Evolutionary conservation across 2,888 invertebrate species (phyloP).

Genomic region (Morinoia aosen): DNA sequence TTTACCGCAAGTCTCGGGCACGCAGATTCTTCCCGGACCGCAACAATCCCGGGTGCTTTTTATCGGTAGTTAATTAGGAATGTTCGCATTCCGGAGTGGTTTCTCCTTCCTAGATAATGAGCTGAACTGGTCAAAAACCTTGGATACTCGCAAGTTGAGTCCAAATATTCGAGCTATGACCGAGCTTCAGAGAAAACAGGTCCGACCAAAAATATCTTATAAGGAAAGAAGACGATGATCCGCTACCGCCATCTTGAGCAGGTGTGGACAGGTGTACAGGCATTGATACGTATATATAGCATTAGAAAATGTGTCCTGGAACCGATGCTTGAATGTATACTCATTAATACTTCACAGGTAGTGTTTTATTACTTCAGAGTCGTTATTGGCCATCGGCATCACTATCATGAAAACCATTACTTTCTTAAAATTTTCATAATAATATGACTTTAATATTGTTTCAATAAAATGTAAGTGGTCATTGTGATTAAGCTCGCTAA

Average conservation of each 20-base stretch:
- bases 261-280: background rate
- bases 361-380: background rate
- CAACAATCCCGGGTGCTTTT: conserved; percentile 34
- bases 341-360: background rate
- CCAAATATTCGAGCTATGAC: conserved; percentile 45
- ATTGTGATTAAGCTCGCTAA: background rate
- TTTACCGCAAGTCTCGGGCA: background rate
- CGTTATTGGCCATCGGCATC: background rate
- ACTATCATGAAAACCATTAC: background rate
- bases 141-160: conserved; percentile 38
- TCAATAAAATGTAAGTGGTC: background rate
- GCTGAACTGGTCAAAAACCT: conserved; percentile 47
- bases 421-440: background rate
- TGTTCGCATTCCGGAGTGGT: conserved; percentile 41
- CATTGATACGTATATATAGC: background rate
- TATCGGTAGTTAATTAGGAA: conserved; percentile 44
- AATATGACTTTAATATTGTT: background rate
- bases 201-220: background rate
- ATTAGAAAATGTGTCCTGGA: background rate
- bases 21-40: conserved; percentile 29
- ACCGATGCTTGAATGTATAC: background rate
- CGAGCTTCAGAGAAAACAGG: conserved; percentile 34
- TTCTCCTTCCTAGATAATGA: conserved; percentile 42
- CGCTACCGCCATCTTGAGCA: background rate
- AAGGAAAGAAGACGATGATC: conserved; percentile 38